Conservation (phyloP, 2,113 vertebrate species). For the Carlito syrichta region DNA sequence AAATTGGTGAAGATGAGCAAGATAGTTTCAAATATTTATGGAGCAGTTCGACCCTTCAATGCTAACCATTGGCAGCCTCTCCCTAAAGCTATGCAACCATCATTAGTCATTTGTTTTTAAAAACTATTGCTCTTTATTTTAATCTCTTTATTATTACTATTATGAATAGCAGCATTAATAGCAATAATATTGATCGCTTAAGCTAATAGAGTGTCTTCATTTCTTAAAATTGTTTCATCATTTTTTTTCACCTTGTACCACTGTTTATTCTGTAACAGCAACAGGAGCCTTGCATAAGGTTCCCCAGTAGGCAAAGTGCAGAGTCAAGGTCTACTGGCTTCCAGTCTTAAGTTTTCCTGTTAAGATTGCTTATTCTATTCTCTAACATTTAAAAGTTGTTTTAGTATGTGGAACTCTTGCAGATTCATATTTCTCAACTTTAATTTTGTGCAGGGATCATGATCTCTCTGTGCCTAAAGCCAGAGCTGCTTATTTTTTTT, state of each 20-base stretch:
- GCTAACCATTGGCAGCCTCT: not conserved
- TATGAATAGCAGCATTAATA: not conserved
- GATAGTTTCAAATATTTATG: not conserved
- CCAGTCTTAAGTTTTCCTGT: not conserved
- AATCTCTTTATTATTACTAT: not conserved
- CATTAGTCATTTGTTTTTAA: not conserved
- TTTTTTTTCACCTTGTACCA: not conserved
- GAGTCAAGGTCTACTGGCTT: not conserved
- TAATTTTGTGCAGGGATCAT: not conserved
- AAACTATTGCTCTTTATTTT: not conserved
- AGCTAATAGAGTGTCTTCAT: not conserved
- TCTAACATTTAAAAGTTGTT: slow-evolving; percentile 19
- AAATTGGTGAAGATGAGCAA: not conserved
- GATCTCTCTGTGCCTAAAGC: not conserved
- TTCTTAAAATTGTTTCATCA: not conserved
- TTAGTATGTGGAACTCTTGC: not conserved
- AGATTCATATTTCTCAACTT: not conserved
- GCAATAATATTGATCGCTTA: not conserved
- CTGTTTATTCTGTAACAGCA: not conserved
- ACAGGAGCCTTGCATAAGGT: not conserved
- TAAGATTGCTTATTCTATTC: not conserved
- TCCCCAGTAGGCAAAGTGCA: not conserved
- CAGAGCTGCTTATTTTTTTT: not conserved
- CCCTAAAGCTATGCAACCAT: not conserved
- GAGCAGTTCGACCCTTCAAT: not conserved